A percentile compares a stretch with the other conserved stretches of the same genome.
Conservation (phyloP, 2,888 invertebrate species). For the Pristionchus maxplancki region DNA sequence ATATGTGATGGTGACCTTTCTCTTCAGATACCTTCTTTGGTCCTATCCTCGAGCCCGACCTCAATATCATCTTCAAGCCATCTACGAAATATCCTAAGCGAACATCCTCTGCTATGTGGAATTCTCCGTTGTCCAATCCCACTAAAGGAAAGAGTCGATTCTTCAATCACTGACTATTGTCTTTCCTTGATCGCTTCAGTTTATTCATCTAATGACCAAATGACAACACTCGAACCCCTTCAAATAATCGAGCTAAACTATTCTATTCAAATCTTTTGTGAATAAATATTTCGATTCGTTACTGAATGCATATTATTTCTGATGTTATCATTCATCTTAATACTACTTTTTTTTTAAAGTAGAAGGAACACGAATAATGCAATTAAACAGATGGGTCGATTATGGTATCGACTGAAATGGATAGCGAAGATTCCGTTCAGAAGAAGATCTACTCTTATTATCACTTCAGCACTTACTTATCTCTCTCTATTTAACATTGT, state of each 20-base stretch:
- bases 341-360: too few relatives aligned
- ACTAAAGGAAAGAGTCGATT: constrained; percentile 48
- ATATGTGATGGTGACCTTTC: not conserved
- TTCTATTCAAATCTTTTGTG: not conserved
- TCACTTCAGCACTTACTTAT: constrained; percentile 40
- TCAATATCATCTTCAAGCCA: constrained; percentile 31
- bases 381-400: constrained; percentile 28
- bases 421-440: constrained; percentile 29
- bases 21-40: constrained; percentile 47
- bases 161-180: not conserved
- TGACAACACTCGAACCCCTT: not conserved
- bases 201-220: not conserved
- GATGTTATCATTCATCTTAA: not conserved
- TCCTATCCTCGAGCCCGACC: constrained; percentile 44
- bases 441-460: constrained; percentile 22
- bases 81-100: constrained; percentile 3
- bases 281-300: constrained; percentile 17
- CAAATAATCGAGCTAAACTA: not conserved
- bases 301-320: not conserved
- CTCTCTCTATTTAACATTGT: constrained; percentile 27
- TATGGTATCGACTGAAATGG: constrained; percentile 51
- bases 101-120: constrained; percentile 49
- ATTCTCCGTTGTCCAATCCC: constrained; percentile 48
- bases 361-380: too few relatives aligned
- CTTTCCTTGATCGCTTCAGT: too few relatives aligned